Conservation (phyloP, 2,888 invertebrate genomes). For the Philaethria dido region DNA sequence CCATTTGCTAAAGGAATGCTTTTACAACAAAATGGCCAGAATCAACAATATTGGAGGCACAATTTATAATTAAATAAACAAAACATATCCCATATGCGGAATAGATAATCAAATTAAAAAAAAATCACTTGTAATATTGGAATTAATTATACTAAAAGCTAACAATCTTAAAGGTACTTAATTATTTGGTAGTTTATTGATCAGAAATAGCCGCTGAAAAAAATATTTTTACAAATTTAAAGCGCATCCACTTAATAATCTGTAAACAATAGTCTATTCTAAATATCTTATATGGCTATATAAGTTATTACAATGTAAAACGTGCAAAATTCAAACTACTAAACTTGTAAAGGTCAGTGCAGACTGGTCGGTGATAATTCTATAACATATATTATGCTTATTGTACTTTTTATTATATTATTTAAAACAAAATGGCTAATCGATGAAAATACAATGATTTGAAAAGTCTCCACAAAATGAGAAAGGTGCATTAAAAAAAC, state of each 20-base stretch:
- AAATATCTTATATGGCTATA: background rate
- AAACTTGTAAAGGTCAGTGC: conserved; percentile 5
- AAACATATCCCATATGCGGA: conserved; percentile 21
- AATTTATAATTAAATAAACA: conserved; percentile 31
- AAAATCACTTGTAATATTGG: conserved; percentile 33
- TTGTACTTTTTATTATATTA: too few species aligned
- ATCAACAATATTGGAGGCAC: conserved; percentile 24
- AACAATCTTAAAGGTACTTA: conserved; percentile 20
- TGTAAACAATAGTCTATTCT: conserved; percentile 1
- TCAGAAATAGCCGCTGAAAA: background rate
- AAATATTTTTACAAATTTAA: background rate
- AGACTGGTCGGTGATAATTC: background rate
- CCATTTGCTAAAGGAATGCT: conserved; percentile 51
- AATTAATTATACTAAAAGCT: conserved; percentile 30
- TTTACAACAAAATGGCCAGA: conserved; percentile 34
- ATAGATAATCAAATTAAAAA: conserved; percentile 23
- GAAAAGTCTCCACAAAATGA: too few species aligned
- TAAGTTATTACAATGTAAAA: background rate
- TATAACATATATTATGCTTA: background rate
- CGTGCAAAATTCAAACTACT: conserved; percentile 11
- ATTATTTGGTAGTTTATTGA: conserved; percentile 6
- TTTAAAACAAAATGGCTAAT: too few species aligned
- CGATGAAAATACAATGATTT: too few species aligned
- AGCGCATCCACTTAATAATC: background rate
- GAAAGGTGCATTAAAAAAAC: too few species aligned